Evolutionary conservation across 2,797 vertebrate species (phyloP).

Genomic region (Pseudotriccus pelzelni): DNA sequence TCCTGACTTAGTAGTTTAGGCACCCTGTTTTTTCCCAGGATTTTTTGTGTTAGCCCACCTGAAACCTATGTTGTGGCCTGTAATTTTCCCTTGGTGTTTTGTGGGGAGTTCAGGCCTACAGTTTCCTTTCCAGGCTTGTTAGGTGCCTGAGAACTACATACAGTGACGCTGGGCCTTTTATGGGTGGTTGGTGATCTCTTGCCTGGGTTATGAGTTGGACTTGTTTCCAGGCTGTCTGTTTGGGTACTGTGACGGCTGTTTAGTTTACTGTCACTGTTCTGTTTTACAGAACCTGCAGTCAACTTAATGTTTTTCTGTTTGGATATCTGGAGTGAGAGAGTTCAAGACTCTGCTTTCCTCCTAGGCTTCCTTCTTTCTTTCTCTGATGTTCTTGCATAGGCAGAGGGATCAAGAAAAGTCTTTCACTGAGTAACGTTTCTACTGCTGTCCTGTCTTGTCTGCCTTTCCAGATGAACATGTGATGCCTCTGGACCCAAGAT

Average conservation of each 20-base stretch:
- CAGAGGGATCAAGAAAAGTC: background rate
- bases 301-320: background rate
- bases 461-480: conserved; percentile 85
- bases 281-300: background rate
- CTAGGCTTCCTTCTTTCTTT: background rate
- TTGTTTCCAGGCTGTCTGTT: background rate
- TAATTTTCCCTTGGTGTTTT: background rate
- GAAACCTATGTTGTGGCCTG: background rate
- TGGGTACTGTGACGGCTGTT: background rate
- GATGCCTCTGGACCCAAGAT: conserved; percentile 91
- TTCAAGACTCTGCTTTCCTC: background rate
- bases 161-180: background rate
- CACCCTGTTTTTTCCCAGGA: background rate
- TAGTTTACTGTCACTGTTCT: background rate
- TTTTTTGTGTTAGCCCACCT: background rate
- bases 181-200: background rate
- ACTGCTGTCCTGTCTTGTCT: background rate
- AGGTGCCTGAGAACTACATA: background rate
- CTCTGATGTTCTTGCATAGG: background rate
- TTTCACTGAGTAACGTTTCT: background rate
- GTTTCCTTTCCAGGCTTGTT: background rate
- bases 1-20: background rate
- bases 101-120: background rate
- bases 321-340: background rate
- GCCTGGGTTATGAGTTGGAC: background rate